phyloP scores from a whole-genome alignment of 2,888 invertebrate species.

The Diarsia rubi region DNA sequence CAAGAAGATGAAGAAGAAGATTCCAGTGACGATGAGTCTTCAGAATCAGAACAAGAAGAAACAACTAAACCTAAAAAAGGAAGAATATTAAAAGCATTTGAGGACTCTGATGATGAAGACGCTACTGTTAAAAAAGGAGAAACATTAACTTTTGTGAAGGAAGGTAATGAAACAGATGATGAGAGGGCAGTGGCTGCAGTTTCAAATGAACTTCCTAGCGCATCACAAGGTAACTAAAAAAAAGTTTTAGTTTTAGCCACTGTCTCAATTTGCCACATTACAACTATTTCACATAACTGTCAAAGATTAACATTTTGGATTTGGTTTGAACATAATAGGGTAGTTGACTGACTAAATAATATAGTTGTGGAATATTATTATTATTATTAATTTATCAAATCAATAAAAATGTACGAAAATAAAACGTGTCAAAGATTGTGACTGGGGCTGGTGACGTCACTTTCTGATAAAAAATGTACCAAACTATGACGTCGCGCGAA shows the following conservation, averaged over 20 bases:
- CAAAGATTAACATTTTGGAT: background rate
- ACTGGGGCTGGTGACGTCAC: too few species aligned
- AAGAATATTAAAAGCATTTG: slow-evolving; percentile 87
- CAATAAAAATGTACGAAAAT: too few species aligned
- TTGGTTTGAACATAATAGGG: background rate
- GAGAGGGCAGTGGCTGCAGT: slow-evolving; percentile 32
- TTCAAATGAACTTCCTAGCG: slow-evolving; percentile 58
- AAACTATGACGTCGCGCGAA: too few species aligned
- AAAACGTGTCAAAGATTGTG: too few species aligned
- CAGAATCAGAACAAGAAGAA: slow-evolving; percentile 80
- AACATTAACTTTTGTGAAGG: slow-evolving; percentile 5
- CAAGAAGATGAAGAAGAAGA: slow-evolving; percentile 73
- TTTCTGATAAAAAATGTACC: too few species aligned
- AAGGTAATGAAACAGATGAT: slow-evolving; percentile 26
- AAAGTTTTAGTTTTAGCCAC: background rate
- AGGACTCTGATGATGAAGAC: slow-evolving; percentile 87
- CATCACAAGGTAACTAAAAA: slow-evolving; percentile 78
- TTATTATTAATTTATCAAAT: too few species aligned
- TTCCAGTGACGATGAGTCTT: slow-evolving; percentile 78
- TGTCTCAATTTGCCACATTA: background rate
- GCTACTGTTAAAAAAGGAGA: slow-evolving; percentile 31
- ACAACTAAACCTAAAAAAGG: slow-evolving; percentile 78
- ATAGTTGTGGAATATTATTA: too few species aligned
- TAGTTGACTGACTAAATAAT: too few species aligned
- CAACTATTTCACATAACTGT: background rate